Percentiles rank a stretch among this genome's conserved stretches.
phyloP scores from a whole-genome alignment of 2,113 vertebrate genomes.

The Pedionomus torquatus region DNA sequence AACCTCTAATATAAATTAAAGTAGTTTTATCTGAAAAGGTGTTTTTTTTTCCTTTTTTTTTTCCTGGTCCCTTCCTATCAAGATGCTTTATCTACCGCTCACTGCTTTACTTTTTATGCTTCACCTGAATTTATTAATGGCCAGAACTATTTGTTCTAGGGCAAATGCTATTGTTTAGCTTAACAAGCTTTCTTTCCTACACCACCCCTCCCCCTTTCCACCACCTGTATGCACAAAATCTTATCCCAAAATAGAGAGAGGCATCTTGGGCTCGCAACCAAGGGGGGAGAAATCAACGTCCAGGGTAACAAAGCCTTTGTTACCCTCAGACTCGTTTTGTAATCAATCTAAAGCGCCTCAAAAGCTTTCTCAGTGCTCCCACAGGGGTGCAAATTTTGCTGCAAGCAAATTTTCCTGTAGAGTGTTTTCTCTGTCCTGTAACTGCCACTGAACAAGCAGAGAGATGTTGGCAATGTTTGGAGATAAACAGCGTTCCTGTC shows the following conservation, averaged over 20 bases:
- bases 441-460: background rate
- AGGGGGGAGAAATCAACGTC: background rate
- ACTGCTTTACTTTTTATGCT: background rate
- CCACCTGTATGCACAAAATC: background rate
- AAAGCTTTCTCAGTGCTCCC: background rate
- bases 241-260: background rate
- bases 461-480: background rate
- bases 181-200: background rate
- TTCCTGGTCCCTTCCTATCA: background rate
- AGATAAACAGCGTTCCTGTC: conserved; percentile 35
- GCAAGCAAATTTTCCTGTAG: background rate
- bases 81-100: background rate
- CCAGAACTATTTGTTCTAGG: background rate
- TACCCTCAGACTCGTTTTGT: background rate
- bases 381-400: background rate
- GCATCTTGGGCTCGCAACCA: background rate
- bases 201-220: background rate
- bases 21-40: background rate
- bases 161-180: background rate
- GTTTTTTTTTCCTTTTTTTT: background rate
- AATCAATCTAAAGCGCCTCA: background rate
- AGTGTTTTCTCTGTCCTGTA: background rate
- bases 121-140: background rate
- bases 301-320: background rate
- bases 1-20: background rate